Evolutionary conservation across 2,113 vertebrate genomes (phyloP).

Genomic region (Sakesphorus luctuosus): DNA sequence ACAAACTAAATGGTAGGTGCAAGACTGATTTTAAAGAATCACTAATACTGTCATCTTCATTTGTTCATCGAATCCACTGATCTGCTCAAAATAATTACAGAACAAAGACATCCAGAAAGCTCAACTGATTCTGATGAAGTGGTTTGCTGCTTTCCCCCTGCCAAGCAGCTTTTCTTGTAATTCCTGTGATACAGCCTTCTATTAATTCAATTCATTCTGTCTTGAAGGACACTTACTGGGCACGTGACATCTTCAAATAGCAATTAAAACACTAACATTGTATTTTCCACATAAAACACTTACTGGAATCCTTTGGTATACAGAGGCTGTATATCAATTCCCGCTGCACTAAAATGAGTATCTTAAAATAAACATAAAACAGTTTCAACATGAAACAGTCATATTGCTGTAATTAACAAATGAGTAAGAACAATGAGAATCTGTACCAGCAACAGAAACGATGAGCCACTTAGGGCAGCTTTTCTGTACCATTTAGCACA

Average conservation of each 20-base stretch:
- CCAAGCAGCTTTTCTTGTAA: neutral
- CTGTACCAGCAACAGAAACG: neutral
- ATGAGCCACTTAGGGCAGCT: neutral
- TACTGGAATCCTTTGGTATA: neutral
- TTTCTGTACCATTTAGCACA: neutral
- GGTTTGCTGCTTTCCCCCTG: neutral
- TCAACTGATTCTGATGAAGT: neutral
- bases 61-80: neutral
- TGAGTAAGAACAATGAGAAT: neutral
- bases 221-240: neutral
- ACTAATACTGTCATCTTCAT: neutral
- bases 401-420: slow-evolving; percentile 1
- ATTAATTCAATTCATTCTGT: neutral
- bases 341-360: neutral
- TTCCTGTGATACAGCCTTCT: neutral
- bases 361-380: neutral
- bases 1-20: neutral
- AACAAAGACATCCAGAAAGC: neutral
- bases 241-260: neutral
- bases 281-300: neutral
- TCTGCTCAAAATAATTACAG: neutral
- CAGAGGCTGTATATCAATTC: neutral
- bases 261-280: neutral
- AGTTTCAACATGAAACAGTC: neutral
- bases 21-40: neutral